Conservation (phyloP, 2,888 invertebrate species). For the Pandemis cinnamomeana region DNA sequence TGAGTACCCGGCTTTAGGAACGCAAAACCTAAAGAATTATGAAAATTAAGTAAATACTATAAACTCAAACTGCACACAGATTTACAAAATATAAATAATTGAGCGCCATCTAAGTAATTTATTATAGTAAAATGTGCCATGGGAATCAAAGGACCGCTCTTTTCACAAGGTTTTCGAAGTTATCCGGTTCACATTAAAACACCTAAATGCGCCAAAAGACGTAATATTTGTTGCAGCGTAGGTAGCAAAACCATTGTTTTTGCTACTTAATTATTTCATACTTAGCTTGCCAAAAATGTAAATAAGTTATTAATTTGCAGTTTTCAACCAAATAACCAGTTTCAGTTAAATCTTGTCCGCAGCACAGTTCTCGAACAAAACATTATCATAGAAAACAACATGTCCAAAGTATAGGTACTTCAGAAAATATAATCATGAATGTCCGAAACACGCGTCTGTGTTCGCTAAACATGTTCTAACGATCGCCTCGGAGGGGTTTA, state of each 20-base stretch:
- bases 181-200: neutral
- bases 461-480: neutral
- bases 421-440: neutral
- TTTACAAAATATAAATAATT: neutral
- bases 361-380: neutral
- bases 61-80: neutral
- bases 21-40: neutral
- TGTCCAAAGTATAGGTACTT: neutral
- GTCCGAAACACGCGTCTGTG: neutral
- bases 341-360: neutral
- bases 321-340: neutral
- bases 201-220: neutral
- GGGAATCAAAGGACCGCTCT: neutral
- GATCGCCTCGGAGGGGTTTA: neutral
- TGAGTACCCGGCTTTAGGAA: neutral
- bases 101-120: neutral
- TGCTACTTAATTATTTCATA: neutral
- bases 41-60: neutral
- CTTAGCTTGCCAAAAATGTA: neutral
- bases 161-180: neutral
- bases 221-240: neutral
- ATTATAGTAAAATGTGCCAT: neutral
- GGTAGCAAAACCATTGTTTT: too few relatives aligned
- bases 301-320: neutral
- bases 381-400: neutral